Evolutionary conservation across 2,797 vertebrate genomes (phyloP).

Genomic region (Peromyscus attwateri): DNA sequence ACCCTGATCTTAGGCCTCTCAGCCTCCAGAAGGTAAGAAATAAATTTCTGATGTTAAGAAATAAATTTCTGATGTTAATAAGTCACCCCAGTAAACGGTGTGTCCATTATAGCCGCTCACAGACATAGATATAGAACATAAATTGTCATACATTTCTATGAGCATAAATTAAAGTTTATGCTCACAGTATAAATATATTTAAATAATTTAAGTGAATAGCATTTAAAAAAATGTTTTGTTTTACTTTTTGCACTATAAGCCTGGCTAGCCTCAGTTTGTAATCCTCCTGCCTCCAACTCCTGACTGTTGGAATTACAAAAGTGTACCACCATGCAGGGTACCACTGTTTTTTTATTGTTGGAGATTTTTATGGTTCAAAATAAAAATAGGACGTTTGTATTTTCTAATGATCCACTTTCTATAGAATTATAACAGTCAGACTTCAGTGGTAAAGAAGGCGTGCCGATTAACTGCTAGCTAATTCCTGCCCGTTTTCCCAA

Average conservation of each 20-base stretch:
- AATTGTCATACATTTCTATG: not conserved
- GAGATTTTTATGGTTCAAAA: conserved; percentile 4
- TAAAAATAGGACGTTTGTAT: conserved; percentile 13
- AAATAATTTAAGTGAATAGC: conserved; percentile 20
- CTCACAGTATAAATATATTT: not conserved
- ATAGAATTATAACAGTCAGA: not conserved
- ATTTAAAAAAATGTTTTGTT: not conserved
- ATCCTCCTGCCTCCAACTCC: not conserved
- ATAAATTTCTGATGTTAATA: not conserved
- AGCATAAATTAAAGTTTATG: conserved; percentile 31
- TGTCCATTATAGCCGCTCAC: not conserved
- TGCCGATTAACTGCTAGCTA: not conserved
- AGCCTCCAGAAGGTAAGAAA: not conserved
- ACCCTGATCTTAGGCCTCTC: not conserved
- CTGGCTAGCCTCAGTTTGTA: not conserved
- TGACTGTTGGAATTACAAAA: not conserved
- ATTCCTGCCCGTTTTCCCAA: not conserved
- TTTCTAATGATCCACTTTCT: conserved; percentile 1
- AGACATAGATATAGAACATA: not conserved
- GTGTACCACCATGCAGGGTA: not conserved
- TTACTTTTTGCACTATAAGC: not conserved
- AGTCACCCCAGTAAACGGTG: not conserved
- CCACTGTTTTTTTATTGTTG: not conserved
- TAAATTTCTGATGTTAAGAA: not conserved
- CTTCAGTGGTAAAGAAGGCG: not conserved